A percentile compares a stretch with the other conserved stretches of the same genome.
Conservation (phyloP, 1,140 invertebrate species). For the Aricia agestis region DNA sequence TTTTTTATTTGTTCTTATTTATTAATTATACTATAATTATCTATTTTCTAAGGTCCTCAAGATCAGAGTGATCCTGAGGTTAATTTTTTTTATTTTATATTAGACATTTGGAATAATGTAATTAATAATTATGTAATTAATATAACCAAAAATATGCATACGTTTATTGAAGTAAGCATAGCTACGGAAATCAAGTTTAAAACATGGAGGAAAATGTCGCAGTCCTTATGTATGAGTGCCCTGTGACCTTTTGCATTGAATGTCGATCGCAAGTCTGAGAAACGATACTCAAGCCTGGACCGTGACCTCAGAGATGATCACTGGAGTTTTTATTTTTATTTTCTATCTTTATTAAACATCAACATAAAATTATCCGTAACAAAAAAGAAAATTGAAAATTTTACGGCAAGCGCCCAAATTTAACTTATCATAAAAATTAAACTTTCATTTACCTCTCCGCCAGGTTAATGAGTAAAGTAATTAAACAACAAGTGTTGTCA, state of each 20-base stretch:
- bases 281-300: neutral
- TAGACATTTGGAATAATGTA: no score
- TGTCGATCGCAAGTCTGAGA: neutral
- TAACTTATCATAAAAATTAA: neutral
- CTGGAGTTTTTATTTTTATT: neutral
- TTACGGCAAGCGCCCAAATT: neutral
- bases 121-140: no score
- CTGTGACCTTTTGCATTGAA: neutral
- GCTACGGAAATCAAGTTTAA: neutral
- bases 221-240: neutral
- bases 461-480: neutral
- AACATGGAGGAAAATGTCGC: neutral
- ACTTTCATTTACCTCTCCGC: neutral
- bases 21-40: no score
- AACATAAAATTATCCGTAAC: no score
- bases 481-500: neutral
- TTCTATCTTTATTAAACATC: neutral
- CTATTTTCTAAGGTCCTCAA: no score
- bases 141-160: no score
- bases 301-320: neutral
- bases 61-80: no score
- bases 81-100: no score
- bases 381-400: neutral
- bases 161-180: no score
- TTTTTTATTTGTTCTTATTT: no score